These are phyloP conservation scores for Cercocebus atys DNA, from an alignment of 2,113 vertebrate species.

Conservation along the genomic window DNA sequence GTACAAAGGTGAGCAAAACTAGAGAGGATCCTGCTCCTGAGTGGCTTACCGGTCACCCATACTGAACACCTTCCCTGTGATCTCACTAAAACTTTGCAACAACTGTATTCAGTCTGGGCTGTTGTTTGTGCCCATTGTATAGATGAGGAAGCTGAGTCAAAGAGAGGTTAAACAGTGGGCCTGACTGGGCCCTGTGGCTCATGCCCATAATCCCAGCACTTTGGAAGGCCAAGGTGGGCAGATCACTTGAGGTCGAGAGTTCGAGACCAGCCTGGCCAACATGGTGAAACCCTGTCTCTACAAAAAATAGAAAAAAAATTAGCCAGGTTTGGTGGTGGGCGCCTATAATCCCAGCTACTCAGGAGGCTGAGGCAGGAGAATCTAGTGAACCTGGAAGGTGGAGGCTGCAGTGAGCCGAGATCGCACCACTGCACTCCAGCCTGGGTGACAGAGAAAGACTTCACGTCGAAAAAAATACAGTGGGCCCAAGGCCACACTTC, in stretches of 20 bases:
- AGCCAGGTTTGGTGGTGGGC: too few relatives aligned
- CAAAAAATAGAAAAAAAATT: too few relatives aligned
- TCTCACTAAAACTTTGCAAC: background rate
- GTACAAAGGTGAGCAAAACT: background rate
- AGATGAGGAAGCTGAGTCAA: background rate
- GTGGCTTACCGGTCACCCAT: background rate
- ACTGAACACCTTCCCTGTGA: background rate
- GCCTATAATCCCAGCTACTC: too few relatives aligned
- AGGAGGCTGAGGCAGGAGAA: background rate
- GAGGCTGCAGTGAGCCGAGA: background rate
- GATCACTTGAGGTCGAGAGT: too few relatives aligned
- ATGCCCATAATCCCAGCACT: background rate
- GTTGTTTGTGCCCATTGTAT: background rate
- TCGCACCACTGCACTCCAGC: fast-evolving
- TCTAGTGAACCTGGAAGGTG: background rate
- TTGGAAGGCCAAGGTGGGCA: background rate
- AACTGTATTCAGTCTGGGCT: fast-evolving
- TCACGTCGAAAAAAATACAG: background rate
- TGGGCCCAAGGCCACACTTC: background rate
- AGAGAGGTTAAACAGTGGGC: background rate
- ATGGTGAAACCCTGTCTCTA: too few relatives aligned
- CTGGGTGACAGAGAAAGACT: background rate
- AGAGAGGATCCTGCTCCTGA: background rate
- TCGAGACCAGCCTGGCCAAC: too few relatives aligned
- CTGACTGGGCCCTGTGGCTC: too few relatives aligned